Evolutionary conservation across 2,113 vertebrate species (phyloP), one percentile per base, ranked within the genome.

Genomic region (Hippocampus mohnikei): DNA sequence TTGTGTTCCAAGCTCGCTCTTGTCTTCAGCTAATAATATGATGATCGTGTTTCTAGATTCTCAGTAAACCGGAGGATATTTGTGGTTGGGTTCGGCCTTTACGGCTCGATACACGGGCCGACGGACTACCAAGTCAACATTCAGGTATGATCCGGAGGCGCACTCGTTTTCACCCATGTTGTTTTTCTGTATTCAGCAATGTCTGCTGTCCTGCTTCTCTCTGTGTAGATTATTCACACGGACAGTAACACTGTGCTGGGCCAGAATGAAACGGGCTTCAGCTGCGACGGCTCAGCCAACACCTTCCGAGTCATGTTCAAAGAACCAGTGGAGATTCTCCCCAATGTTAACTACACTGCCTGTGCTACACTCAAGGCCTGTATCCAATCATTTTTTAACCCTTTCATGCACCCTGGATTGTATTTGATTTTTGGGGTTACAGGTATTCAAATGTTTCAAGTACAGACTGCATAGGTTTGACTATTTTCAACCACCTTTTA

Each of bases 281-380:
- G 96, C 92, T 98, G 97, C 0, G 97, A 98, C 0, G 97, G 97
- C 0, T 98, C 95, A 0, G 93, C 96, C 56, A 96, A 93, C 91
- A 98, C 96, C 8, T 98, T 98, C 91, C 94, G 97, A 0, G 97
- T 98, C 76, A 98, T 98, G 97, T 98, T 98, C 84, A 98, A 98
- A 85, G 97, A 98, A 77, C 97, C 97, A 0, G 96, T 98, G 33
- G 97, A 98, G 86, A 94, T 98, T 33, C 82, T 98, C 25, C 97
- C 97, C 85, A 98, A 94, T 0, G 97, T 98, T 71, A 98, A 96
- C 92, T 98, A 98, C 81, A 98, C 96, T 0, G 97, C 96, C 21
- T 98, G 96, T 13, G 95, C 96, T 41, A 98, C 96, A 1, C 91
- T 98, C 0, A 98, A 98, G 97, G 97, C 98, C 81, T 15, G 8